These are phyloP conservation scores for Psilopsiagon aurifrons DNA, from an alignment of 2,113 vertebrate genomes.

Conservation along the genomic window DNA sequence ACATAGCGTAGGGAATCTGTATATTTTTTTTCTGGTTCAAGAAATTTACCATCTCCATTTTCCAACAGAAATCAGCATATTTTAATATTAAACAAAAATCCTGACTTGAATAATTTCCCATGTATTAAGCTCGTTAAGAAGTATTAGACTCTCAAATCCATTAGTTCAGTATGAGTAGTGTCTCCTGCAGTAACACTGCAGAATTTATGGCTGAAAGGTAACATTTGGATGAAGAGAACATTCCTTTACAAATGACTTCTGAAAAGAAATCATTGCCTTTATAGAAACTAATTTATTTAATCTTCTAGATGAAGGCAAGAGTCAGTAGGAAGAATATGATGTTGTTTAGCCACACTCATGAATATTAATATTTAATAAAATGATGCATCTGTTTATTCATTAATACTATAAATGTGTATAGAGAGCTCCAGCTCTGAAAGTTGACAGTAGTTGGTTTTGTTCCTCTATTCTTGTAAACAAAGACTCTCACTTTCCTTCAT, in stretches of 20 bases:
- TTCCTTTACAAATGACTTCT: slow-evolving; percentile 43
- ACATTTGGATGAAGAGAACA: slow-evolving; percentile 34
- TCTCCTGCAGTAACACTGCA: neutral
- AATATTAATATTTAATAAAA: slow-evolving; percentile 49
- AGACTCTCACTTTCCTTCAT: neutral
- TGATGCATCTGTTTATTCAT: neutral
- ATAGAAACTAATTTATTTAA: slow-evolving; percentile 41
- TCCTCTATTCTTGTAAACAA: neutral
- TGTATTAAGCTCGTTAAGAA: slow-evolving; percentile 31
- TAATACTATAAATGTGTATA: neutral
- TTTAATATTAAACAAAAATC: slow-evolving; percentile 50
- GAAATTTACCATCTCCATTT: neutral
- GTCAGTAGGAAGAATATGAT: slow-evolving; percentile 17
- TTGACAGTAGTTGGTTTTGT: neutral
- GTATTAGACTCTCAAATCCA: slow-evolving; percentile 34
- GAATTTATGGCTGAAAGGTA: slow-evolving; percentile 47
- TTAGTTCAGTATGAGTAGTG: slow-evolving; percentile 40
- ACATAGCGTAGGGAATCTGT: neutral
- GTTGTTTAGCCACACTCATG: neutral
- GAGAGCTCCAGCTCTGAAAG: neutral
- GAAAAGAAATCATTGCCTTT: slow-evolving; percentile 33
- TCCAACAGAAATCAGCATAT: slow-evolving; percentile 34
- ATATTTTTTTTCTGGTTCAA: neutral
- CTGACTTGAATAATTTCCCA: slow-evolving; percentile 27
- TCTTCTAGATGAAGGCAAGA: slow-evolving; percentile 26